Evolutionary conservation across 2,888 invertebrate species (phyloP).

Genomic region (Temnothorax rugatulus): DNA sequence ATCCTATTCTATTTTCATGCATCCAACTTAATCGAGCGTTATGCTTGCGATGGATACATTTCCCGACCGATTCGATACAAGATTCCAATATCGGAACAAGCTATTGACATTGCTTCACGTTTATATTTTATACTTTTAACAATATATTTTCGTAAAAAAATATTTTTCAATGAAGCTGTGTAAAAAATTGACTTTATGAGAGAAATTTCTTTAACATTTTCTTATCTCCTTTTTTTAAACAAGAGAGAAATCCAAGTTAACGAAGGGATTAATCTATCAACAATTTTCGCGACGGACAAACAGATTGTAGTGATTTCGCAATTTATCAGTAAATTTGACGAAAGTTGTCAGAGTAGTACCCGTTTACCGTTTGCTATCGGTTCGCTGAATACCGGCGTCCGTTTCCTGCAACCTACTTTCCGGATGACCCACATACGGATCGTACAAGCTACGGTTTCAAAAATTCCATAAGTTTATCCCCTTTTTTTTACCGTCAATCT

Average conservation of each 20-base stretch:
- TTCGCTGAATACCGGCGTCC: slow-evolving; percentile 17
- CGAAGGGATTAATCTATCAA: neutral
- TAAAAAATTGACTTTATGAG: neutral
- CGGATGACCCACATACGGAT: slow-evolving; percentile 24
- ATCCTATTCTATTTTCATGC: slow-evolving; percentile 9
- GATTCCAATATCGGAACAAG: slow-evolving; percentile 24
- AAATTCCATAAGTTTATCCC: slow-evolving; percentile 60
- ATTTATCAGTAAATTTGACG: slow-evolving; percentile 66
- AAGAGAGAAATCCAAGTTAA: neutral
- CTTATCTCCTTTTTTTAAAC: neutral
- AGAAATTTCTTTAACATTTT: neutral
- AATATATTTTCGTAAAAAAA: slow-evolving; percentile 1
- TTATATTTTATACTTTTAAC: neutral
- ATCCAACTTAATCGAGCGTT: slow-evolving; percentile 23
- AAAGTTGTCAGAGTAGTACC: slow-evolving; percentile 54
- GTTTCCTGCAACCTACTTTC: slow-evolving; percentile 45
- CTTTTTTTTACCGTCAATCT: slow-evolving; percentile 46
- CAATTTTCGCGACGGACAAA: neutral
- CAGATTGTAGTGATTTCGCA: slow-evolving; percentile 17
- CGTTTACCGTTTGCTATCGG: slow-evolving; percentile 55
- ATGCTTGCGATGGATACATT: slow-evolving; percentile 20
- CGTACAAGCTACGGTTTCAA: slow-evolving; percentile 44
- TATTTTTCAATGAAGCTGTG: neutral
- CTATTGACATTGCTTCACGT: neutral
- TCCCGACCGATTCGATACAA: slow-evolving; percentile 19